These are phyloP conservation scores for Lophochroa leadbeateri DNA, from an alignment of 2,113 vertebrate species.

Conservation along the genomic window DNA sequence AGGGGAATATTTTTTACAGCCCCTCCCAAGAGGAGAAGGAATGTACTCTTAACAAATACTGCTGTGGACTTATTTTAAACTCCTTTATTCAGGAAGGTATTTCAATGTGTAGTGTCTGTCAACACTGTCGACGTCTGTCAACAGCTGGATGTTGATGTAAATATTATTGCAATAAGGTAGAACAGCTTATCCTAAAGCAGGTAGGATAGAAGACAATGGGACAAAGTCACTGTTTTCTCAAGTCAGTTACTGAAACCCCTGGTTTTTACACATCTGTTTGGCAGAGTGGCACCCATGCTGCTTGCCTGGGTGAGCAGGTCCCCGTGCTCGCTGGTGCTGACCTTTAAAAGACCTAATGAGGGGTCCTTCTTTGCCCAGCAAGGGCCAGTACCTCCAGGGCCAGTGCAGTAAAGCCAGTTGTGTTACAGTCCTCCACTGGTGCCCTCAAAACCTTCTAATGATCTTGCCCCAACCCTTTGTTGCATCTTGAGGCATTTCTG, in stretches of 20 bases:
- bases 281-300: rapidly evolving
- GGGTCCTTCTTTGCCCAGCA: background rate
- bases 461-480: too few species aligned
- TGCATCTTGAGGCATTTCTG: rapidly evolving
- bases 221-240: background rate
- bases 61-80: background rate
- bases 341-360: rapidly evolving
- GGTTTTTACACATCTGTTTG: background rate
- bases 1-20: background rate
- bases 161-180: background rate
- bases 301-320: background rate
- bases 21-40: background rate
- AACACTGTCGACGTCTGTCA: background rate
- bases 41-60: background rate
- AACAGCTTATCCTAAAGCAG: background rate
- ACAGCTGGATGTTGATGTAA: background rate
- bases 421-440: rapidly evolving
- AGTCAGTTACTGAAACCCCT: rapidly evolving
- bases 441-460: background rate
- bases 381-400: background rate
- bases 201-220: background rate
- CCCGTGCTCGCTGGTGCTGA: rapidly evolving
- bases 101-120: background rate
- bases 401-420: rapidly evolving
- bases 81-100: background rate